phyloP scores from a whole-genome alignment of 1,140 invertebrate species.

The Riptortus pedestris region DNA sequence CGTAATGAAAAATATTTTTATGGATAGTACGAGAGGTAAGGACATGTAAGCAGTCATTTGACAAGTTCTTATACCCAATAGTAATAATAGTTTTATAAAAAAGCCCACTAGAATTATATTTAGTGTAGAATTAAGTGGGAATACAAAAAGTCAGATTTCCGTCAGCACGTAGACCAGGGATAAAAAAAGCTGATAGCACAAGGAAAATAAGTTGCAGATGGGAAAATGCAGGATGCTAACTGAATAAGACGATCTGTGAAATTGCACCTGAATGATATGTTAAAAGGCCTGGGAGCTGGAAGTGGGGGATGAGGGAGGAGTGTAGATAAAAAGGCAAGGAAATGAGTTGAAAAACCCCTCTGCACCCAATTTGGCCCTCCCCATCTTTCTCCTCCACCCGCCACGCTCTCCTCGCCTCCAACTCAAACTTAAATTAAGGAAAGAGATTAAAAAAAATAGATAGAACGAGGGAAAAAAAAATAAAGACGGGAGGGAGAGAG shows the following conservation, averaged over 20 bases:
- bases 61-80: too few relatives aligned
- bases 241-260: conserved; percentile 5
- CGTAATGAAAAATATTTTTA: too few relatives aligned
- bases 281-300: neutral
- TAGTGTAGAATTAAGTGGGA: too few relatives aligned
- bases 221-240: too few relatives aligned
- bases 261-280: conserved; percentile 16
- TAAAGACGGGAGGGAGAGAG: neutral
- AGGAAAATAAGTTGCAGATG: too few relatives aligned
- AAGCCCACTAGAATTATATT: too few relatives aligned
- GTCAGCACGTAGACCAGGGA: too few relatives aligned
- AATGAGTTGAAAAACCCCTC: conserved; percentile 28
- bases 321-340: conserved; percentile 25
- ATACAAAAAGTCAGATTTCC: too few relatives aligned
- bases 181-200: too few relatives aligned
- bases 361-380: conserved; percentile 25
- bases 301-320: neutral
- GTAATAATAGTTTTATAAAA: too few relatives aligned
- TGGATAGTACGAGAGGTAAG: too few relatives aligned
- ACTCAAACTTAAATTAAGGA: conserved; percentile 27
- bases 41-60: too few relatives aligned
- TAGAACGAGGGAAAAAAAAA: neutral
- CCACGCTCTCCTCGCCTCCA: conserved; percentile 34
- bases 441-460: conserved; percentile 27
- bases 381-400: conserved; percentile 28